Percentiles rank a stretch among this genome's conserved stretches.
Conservation (phyloP, 37 sponge, comb jelly and placozoan genomes). For the Diacarnus erythraeanus region DNA sequence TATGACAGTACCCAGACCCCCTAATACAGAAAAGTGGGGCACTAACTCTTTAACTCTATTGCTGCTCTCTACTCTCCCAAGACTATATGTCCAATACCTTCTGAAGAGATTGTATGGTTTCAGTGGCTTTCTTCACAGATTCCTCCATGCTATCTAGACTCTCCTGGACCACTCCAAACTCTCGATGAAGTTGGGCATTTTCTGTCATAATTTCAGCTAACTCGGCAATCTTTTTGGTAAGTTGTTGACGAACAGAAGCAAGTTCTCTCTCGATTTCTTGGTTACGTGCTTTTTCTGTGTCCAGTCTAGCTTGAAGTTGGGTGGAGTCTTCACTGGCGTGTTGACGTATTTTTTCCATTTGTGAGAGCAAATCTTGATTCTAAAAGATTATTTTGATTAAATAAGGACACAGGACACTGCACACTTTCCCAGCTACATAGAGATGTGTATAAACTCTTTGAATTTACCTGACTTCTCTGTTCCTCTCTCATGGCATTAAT, state of each 20-base stretch:
- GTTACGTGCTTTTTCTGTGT: neutral
- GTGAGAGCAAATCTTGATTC: neutral
- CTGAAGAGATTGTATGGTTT: neutral
- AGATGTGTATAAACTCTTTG: too few species aligned
- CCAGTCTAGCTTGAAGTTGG: neutral
- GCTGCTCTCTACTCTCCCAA: too few species aligned
- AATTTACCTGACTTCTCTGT: slow-evolving; percentile 3
- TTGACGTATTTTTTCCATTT: neutral
- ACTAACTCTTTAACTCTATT: too few species aligned
- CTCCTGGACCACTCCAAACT: neutral
- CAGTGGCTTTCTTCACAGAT: neutral
- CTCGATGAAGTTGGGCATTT: neutral
- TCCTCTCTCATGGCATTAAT: slow-evolving; percentile 2
- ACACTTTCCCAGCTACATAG: too few species aligned
- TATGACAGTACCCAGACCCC: too few species aligned
- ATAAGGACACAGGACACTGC: too few species aligned
- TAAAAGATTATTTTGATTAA: too few species aligned
- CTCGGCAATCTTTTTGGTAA: neutral
- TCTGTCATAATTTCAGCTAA: neutral
- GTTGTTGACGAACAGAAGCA: neutral
- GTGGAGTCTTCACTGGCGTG: neutral
- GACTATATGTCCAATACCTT: too few species aligned
- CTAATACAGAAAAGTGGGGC: too few species aligned
- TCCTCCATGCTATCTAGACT: neutral
- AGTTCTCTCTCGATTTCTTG: neutral